Evolutionary conservation across 1,140 invertebrate genomes (phyloP), one percentile per base, ranked within the genome.

Genomic region (Rhysida immarginata): DNA sequence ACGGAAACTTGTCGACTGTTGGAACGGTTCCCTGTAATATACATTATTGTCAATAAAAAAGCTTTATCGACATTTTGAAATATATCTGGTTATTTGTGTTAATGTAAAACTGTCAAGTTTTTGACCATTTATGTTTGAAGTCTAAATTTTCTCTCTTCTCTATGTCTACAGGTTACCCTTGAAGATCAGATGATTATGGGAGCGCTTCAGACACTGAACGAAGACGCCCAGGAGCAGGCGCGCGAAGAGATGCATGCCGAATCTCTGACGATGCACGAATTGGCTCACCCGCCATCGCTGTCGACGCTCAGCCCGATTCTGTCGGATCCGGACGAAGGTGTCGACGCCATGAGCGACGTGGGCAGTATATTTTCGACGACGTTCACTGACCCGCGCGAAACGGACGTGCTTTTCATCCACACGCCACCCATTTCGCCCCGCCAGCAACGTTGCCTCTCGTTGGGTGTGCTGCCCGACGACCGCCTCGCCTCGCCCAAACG

Each of bases 141-240:
- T 51, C 21, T 27, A 26, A n/a, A n/a, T n/a, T n/a, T n/a, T n/a
- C n/a, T n/a, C n/a, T n/a, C n/a, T n/a, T n/a, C n/a, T n/a, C n/a
- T n/a, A n/a, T 16, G 1, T 26, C 45, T 26, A 44, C 53, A 92
- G 89, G 86, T 94, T 29, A 91, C 88, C 0, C 72, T 94, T 58
- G 89, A 94, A 71, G 87, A 93, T 65, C 87, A 91, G 70, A 89
- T 92, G 85, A 92, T 94, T 61, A 88, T 86, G 67, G 88, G 88
- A 56, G 88, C 87, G 0, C 69, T 94, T 27, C 87, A 92, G 71
- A 89, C 88, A 0, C 74, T 94, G 2, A 93, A 90, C 66, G 88
- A 93, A 74, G 88, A 92, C 70, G 88, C 88, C 0, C 80, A 83
- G 68, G 88, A 93, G 71, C 88, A 93, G 56, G 67, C 65, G 14